Conservation (phyloP, 1,140 invertebrate genomes). For the Calliphora vicina region DNA sequence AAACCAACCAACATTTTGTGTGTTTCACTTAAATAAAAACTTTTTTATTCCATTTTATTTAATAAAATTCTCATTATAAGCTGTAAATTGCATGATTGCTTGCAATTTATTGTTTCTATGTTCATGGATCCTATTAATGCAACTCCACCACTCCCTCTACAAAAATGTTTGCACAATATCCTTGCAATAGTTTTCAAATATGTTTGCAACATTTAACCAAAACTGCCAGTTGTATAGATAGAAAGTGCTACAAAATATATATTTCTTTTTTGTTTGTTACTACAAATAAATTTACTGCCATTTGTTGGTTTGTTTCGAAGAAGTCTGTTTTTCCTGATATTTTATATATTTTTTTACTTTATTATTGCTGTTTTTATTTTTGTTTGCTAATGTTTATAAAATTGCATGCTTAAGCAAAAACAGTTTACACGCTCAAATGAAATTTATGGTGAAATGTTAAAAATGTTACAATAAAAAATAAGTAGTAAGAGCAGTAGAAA, state of each 20-base stretch:
- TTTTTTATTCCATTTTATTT: background rate
- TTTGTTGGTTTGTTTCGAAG: no score
- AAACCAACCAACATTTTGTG: background rate
- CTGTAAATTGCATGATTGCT: background rate
- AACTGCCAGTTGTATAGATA: background rate
- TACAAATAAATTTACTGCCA: no score
- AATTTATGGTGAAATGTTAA: background rate
- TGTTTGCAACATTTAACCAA: background rate
- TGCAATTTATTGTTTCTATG: background rate
- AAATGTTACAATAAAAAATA: no score
- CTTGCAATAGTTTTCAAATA: background rate
- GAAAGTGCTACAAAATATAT: background rate
- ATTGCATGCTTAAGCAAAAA: background rate
- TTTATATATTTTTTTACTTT: no score
- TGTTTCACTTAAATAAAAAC: no score
- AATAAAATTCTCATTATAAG: background rate
- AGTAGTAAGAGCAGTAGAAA: no score
- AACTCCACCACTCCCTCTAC: background rate
- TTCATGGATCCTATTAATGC: background rate
- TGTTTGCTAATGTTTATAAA: background rate
- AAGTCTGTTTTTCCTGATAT: no score
- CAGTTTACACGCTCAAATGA: background rate
- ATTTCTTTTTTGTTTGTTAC: no score
- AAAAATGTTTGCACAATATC: no score
- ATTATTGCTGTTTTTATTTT: background rate